Conservation (phyloP, 2,113 vertebrate species). For the Entomyzon cyanotis region DNA sequence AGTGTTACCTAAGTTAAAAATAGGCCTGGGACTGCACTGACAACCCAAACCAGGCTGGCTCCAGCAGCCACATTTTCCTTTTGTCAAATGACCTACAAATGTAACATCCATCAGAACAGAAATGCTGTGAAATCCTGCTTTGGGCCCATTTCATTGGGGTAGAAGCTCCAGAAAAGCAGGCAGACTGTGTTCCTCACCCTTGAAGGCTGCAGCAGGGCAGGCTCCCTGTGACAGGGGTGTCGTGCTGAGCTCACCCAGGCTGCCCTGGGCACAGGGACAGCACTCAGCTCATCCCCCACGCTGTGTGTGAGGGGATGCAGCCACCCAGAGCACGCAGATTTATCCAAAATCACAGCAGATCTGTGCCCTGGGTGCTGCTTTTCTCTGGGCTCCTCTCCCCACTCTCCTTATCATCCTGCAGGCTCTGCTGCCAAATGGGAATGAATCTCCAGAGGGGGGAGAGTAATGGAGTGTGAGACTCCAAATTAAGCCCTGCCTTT, state of each 20-base stretch:
- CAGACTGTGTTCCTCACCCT: accelerated
- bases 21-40: not conserved
- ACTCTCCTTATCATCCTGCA: not conserved
- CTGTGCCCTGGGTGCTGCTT: not conserved
- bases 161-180: not conserved
- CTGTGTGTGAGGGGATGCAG: not conserved
- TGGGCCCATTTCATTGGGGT: not conserved
- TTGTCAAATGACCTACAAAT: not conserved
- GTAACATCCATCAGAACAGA: not conserved
- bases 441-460: not conserved
- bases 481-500: not conserved
- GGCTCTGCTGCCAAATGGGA: not conserved
- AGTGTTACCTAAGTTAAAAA: slow-evolving; percentile 16
- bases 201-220: not conserved
- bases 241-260: not conserved
- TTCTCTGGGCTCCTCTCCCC: not conserved
- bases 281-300: not conserved
- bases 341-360: not conserved
- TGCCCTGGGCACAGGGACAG: not conserved
- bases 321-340: not conserved
- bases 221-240: not conserved
- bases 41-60: not conserved
- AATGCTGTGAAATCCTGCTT: not conserved
- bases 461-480: not conserved
- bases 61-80: not conserved